Conservation (phyloP, 2,888 invertebrate genomes). For the Drosophila flavopinicola region DNA sequence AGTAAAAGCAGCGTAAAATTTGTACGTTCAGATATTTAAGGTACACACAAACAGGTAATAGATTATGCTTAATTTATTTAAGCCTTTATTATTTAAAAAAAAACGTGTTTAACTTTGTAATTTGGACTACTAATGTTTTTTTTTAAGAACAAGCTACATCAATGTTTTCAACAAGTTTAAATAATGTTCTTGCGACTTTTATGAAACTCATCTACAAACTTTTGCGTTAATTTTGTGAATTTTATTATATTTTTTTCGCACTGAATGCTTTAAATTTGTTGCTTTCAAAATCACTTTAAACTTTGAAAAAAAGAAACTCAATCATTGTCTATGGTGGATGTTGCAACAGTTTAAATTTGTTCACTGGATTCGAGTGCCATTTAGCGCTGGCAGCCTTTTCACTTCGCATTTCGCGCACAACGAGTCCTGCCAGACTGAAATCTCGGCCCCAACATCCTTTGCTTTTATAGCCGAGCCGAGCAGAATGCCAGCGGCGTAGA, state of each 20-base stretch:
- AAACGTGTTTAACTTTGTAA: no score
- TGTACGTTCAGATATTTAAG: no score
- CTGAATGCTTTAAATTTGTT: not conserved
- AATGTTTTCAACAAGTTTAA: not conserved
- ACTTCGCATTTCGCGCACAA: conserved; percentile 17
- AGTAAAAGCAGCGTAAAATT: no score
- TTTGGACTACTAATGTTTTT: not conserved
- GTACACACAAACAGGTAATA: not conserved
- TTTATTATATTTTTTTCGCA: not conserved
- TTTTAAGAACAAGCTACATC: not conserved
- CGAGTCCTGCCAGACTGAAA: conserved; percentile 59
- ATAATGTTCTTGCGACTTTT: not conserved
- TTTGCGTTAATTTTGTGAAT: not conserved
- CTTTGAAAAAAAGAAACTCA: conserved; percentile 25
- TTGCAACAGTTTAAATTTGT: not conserved
- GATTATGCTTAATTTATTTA: no score
- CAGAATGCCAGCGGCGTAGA: conserved; percentile 26
- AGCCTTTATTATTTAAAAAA: no score
- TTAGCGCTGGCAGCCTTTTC: conserved; percentile 1
- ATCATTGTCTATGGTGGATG: not conserved
- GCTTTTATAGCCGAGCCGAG: conserved; percentile 63
- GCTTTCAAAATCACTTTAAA: conserved; percentile 8
- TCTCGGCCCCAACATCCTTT: conserved; percentile 37
- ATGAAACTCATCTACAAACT: not conserved
- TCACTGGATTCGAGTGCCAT: conserved; percentile 1